Percentiles rank a stretch among this genome's conserved stretches.
Conservation (phyloP, 2,888 invertebrate species). For the Maniola hyperantus region DNA sequence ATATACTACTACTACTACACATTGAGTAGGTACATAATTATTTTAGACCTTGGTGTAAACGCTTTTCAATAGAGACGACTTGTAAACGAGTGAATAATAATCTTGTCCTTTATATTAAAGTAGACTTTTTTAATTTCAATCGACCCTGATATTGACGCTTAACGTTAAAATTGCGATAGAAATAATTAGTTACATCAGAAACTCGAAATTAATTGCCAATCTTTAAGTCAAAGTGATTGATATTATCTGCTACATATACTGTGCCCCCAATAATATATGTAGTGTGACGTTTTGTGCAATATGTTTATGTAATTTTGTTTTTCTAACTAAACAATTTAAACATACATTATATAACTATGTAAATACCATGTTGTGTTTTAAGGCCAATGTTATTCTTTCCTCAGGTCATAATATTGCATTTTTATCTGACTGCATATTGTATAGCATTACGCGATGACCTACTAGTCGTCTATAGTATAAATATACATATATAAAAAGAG, state of each 20-base stretch:
- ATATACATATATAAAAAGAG: not conserved
- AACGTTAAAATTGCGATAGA: conserved; percentile 6
- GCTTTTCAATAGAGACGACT: too few species aligned
- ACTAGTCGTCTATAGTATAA: not conserved
- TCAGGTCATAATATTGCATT: conserved; percentile 20
- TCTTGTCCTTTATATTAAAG: too few species aligned
- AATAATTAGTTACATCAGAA: conserved; percentile 17
- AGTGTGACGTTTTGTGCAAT: conserved; percentile 31
- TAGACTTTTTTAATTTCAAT: not conserved
- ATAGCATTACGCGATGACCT: conserved; percentile 1
- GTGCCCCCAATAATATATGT: conserved; percentile 27
- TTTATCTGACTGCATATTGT: conserved; percentile 12
- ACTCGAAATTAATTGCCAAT: conserved; percentile 20
- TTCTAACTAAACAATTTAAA: conserved; percentile 12
- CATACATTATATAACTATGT: conserved; percentile 18
- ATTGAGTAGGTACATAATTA: too few species aligned
- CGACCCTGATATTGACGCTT: not conserved
- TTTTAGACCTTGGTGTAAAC: too few species aligned
- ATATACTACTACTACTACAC: too few species aligned
- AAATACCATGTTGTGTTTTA: not conserved
- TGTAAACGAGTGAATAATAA: too few species aligned
- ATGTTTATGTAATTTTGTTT: conserved; percentile 18
- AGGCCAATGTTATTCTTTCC: conserved; percentile 24
- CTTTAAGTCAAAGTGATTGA: conserved; percentile 23
- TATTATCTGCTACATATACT: conserved; percentile 21